Base-by-base conservation (phyloP, 2,113 vertebrate species). In the Pavo muticus region DNA sequence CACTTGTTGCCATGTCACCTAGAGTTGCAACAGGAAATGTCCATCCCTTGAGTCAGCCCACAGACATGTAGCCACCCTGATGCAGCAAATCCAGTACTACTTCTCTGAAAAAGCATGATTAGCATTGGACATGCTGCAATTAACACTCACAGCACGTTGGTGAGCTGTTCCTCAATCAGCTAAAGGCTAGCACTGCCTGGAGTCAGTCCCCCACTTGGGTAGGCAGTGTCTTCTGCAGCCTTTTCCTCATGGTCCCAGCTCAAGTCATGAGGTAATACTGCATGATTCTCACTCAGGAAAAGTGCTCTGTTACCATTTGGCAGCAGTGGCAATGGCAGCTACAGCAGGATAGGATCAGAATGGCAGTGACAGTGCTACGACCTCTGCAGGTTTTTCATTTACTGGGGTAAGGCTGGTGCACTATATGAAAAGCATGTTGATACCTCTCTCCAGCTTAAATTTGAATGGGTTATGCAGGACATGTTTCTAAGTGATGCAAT, bases 31-130 rank as follows among this genome's bases (percentile, higher is more conserved):
- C 25, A 72, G 47, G 52, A 64, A 68, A 32, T 29, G 29, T 3
- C 3, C 18, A 50, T 19, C 9, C 14, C 2, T 2, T 13, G 20
- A 81, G 21, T 27, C 27, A 16, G 18, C 27, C 40, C 27, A 27
- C 17, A 37, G 52, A 54, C 52, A 29, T 4, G 14, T 14, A 29
- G 42, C 29, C 50, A n/a, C 6, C 16, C 10, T 39, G 4, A 8
- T 9, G 12, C 0, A 32, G n/a, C n/a, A 63, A 84, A 25, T 21
- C 37, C 25, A 47, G 45, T 39, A 65, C 61, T 10, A 20, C 23
- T 14, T 16, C 10, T n/a, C 77, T 59, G 27, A 73, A 15, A 23
- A 40, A 37, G 10, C 0, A 0, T 25, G 44, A 25, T 79, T 39
- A 29, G 19, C 15, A 45, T 6, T 14, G 30, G 23, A 4, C 20